Evolutionary conservation across 2,797 vertebrate genomes (phyloP).

Genomic region (Poeciliopsis infans): DNA sequence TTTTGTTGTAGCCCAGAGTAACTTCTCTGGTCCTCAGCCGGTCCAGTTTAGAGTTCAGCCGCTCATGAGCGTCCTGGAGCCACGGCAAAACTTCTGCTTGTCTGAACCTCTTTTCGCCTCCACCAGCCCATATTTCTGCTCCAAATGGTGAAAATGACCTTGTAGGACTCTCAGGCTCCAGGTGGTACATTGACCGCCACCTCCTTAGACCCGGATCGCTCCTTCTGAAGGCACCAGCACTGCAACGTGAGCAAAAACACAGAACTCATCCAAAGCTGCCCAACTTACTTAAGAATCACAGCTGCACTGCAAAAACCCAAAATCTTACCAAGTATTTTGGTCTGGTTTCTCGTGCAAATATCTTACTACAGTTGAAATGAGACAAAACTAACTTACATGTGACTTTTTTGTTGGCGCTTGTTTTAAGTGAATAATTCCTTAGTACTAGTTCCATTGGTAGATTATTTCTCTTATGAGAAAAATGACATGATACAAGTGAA

Average conservation of each 20-base stretch:
- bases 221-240: slow-evolving; percentile 47
- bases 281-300: neutral
- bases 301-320: neutral
- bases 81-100: slow-evolving; percentile 47
- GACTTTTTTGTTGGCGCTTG: too few relatives aligned
- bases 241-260: slow-evolving; percentile 46
- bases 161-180: slow-evolving; percentile 45
- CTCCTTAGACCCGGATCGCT: slow-evolving; percentile 59
- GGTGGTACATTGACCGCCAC: slow-evolving; percentile 74
- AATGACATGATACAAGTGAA: too few relatives aligned
- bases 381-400: too few relatives aligned
- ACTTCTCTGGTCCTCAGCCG: slow-evolving; percentile 61
- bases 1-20: slow-evolving; percentile 59
- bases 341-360: too few relatives aligned
- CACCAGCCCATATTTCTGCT: slow-evolving; percentile 47
- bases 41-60: slow-evolving; percentile 65
- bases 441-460: too few relatives aligned
- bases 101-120: slow-evolving; percentile 60
- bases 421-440: too few relatives aligned
- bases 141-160: slow-evolving; percentile 39
- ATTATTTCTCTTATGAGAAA: too few relatives aligned
- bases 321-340: too few relatives aligned
- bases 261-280: slow-evolving; percentile 3
- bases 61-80: slow-evolving; percentile 58
- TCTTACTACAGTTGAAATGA: too few relatives aligned